Evolutionary conservation across 1,140 invertebrate species (phyloP).

Genomic region (Ylistrum balloti): DNA sequence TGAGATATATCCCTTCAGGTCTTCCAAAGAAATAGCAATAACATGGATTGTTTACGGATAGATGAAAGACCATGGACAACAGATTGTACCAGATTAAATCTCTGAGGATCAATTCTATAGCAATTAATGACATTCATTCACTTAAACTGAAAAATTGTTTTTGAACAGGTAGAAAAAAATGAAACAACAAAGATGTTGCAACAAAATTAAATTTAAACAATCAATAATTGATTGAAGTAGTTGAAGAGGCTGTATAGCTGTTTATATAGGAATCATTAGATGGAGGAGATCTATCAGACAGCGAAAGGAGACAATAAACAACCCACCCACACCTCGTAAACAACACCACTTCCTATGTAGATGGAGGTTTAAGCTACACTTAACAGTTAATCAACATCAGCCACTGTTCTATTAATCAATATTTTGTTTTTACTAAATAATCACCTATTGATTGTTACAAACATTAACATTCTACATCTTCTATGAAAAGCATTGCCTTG

Average conservation of each 20-base stretch:
- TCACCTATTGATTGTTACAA: neutral
- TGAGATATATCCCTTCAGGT: no score
- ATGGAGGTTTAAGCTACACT: neutral
- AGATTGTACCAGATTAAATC: neutral
- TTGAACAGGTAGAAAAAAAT: neutral
- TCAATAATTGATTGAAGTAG: neutral
- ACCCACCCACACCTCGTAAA: neutral
- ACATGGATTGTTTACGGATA: neutral
- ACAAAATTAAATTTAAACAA: neutral
- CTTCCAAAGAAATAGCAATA: neutral
- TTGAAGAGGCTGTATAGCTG: neutral
- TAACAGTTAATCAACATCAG: neutral
- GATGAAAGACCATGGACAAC: neutral
- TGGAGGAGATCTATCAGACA: neutral
- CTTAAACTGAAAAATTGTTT: neutral
- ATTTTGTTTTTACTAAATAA: conserved; percentile 7
- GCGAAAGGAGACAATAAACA: neutral
- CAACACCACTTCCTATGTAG: neutral
- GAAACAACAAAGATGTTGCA: neutral
- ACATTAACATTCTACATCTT: neutral
- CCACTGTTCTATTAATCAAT: neutral
- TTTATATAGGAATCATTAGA: neutral
- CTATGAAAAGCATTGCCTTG: neutral
- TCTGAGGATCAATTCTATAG: neutral
- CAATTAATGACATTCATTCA: neutral